Base-by-base conservation (phyloP, 1,140 invertebrate genomes). In the Eubasilissa regina region DNA sequence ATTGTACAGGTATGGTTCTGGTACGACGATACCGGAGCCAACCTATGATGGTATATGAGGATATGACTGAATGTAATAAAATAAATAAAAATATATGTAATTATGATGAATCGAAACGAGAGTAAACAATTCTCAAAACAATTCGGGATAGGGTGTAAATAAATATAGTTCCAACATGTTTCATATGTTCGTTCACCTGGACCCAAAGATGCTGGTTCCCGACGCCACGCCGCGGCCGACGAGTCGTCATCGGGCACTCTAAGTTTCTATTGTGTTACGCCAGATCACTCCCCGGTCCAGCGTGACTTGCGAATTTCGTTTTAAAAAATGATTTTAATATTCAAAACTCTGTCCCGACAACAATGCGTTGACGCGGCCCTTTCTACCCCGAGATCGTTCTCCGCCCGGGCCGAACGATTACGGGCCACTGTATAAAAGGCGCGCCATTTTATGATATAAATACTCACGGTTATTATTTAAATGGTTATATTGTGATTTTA, bases 281-380 rank as follows among this genome's bases (percentile, higher is more conserved):
- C 0, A 55, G 51, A 19, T 81, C 80, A 78, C 77, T 81, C 80
- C 80, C 80, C 15, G 70, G 21, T 75, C 55, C 56, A 35, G 45
- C 43, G 55, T 81, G 80, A 81, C 80, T 81, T 78, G 76, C 80
- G 47, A 79, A 79, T 70, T 75, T 75, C 43, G 43, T 15, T 76
- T 68, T 81, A 74, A 81, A 81, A 81, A 81, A 81, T 78, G 35
- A 45, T 70, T 78, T 81, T 78, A 68, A 60, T 81, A 81, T 81
- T 81, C 76, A 78, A 78, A 81, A 75, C 47, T 58, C 35, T n/a
- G 19, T 25, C 60, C 60, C n/a, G 60, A 64, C 60, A 64, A 64
- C 60, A 64, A 64, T 64, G 21, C 55, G 15, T 58, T 15, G 55
- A 58, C 17, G 60, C 19, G 19, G 60, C 60, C 60, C 25, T 43